Base-by-base conservation (phyloP, 1,140 invertebrate genomes). In the Colletes latitarsis region DNA sequence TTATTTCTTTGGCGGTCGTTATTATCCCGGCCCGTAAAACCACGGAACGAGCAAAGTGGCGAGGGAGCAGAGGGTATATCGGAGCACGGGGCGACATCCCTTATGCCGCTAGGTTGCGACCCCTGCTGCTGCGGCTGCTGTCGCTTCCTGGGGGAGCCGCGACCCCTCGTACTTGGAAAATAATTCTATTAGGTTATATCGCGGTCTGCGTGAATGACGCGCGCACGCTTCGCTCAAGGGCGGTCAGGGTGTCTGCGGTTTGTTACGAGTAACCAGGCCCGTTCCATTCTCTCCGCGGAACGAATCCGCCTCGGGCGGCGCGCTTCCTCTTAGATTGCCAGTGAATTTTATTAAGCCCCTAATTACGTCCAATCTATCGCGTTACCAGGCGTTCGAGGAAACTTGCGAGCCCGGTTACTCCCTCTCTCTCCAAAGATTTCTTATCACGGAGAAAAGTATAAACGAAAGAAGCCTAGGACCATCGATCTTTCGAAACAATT, bases 141-240 rank as follows among this genome's bases (percentile, higher is more conserved):
- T 52, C 66, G 77, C 82, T 89, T 86, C 86, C 89, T 88, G 88
- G 87, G 90, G 90, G 86, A 90, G 87, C 86, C 72, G 69, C 89
- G 83, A 87, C 88, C 91, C 89, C 87, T 89, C 90, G 82, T 88
- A 85, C 89, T 90, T 88, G 84, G 83, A 86, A 91, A 92, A 90
- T 92, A 92, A 93, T 93, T 93, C 90, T 90, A 92, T 93, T 92
- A 92, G 91, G 88, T 90, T 87, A 88, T 88, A 88, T 88, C 89
- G 89, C 88, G 87, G 89, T 89, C 86, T 87, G 83, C 82, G 86
- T 85, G 86, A 90, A 88, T 91, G 88, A 91, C 88, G 88, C 85
- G 82, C 68, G 72, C 76, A 64, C 77, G 69, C 77, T 80, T 77
- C 75, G 64, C 80, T 71, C 64, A 76, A 84, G 85, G 84, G 85